Evolutionary conservation across 1,140 invertebrate species (phyloP), one percentile per base, ranked within the genome.

Genomic region (Bombus waltoni): DNA sequence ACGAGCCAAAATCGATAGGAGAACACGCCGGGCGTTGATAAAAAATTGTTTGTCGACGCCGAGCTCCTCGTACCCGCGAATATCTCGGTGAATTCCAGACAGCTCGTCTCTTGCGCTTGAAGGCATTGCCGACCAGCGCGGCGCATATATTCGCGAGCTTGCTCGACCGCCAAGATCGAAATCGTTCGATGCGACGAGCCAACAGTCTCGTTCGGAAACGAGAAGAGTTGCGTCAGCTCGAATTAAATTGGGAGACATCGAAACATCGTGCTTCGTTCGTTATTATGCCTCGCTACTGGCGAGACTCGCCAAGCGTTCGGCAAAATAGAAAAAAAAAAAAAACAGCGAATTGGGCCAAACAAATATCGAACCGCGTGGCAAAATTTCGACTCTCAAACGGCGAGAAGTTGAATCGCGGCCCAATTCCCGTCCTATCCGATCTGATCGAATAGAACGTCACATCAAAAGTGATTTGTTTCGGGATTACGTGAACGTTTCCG

Each of bases 1-100:
- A 85, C 83, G 53, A 73, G 83, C 83, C 83, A 85, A 80, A 85
- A 85, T 80, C 83, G 83, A 85, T 85, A 80, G 22, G 40, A 15
- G 75, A 59, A 59, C 47, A 38, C 66, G 42, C 15, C 9, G 18
- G 38, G 53, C 42, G 77, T 25, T 25, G 57, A 65, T 40, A 79
- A 84, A 84, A 72, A 84, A 72, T 79, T 80, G 83, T 79, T 72
- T 62, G 76, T 40, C 83, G 66, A 44, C 38, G 38, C 22, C 6
- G 3, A 57, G 3, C 10, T 40, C 32, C 42, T 11, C 35, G 18
- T 22, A 15, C 13, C 6, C 47, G 8, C 18, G 25, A 53, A 83
- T 75, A 47, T 68, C 32, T 22, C 35, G 62, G 25, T 13, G n/a
- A 15, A 47, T 53, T 35, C 18, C 18, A 25, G 74, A 76, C 38